Base-by-base conservation (phyloP, 2,797 vertebrate species). In the Sebastes hopkinsi region DNA sequence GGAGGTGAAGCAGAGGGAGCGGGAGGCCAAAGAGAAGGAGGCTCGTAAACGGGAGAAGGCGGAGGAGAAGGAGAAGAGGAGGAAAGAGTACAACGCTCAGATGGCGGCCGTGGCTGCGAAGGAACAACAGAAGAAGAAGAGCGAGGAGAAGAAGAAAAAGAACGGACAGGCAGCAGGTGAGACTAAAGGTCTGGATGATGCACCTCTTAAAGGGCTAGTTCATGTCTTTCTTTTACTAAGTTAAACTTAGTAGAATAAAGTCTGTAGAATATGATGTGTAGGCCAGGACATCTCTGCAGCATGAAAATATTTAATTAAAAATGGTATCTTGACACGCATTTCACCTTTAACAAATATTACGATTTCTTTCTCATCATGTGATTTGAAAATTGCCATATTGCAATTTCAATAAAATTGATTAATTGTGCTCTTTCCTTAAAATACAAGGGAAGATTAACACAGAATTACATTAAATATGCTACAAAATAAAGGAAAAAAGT, bases 51-150 rank as follows among this genome's bases (percentile, higher is more conserved):
- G 96, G 83, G 97, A 98, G 92, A 99, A 99, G 90, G 98, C 97
- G 0, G 97, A 99, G 83, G 98, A 99, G 82, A 99, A 99, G 90
- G 98, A 99, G 84, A 97, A 94, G 87, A 97, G 97, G 65, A 96
- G 97, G 80, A 96, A 96, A 79, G 98, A 99, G 82, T 99, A 99
- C 0, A 96, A 98, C 8, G 97, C 97, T 67, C 97, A 97, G 85
- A 95, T 96, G 94, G 96, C 97, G 0, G 95, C 96, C 2, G 2
- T 54, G 12, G 94, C 93, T 55, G 89, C 90, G 1, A 87, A 93
- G 82, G 95, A 96, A 68, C 95, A 97, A 67, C 96, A 96, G 92
- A 97, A 97, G 88, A 94, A 96, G 92, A 97, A 96, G 87, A 94
- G 82, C 29, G 97, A 97, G 86, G 97, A 97, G 92, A 97, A 96